Conservation (phyloP, 2,113 vertebrate species). For the Nettapus auritus region DNA sequence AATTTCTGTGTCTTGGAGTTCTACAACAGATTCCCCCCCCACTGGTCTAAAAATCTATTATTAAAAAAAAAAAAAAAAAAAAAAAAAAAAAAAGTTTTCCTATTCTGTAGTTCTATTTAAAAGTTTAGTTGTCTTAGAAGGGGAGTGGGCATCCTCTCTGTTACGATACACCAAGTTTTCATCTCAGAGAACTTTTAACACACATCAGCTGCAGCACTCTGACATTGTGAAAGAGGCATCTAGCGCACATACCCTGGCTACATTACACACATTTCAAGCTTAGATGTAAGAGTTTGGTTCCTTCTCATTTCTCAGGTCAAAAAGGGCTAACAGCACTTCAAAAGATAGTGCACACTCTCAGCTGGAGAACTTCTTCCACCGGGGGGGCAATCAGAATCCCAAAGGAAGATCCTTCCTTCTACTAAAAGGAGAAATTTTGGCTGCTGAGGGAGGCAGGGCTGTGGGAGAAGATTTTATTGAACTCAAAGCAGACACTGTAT, state of each 20-base stretch:
- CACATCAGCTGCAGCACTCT: neutral
- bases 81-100: neutral
- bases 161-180: neutral
- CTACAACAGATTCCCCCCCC: neutral
- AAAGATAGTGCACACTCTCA: neutral
- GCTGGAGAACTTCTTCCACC: neutral
- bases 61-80: too few species aligned
- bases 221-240: neutral
- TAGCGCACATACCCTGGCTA: neutral
- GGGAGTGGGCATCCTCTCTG: neutral
- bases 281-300: neutral
- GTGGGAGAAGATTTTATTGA: constrained; percentile 46
- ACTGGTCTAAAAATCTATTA: neutral
- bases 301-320: constrained; percentile 34
- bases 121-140: neutral
- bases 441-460: constrained; percentile 9
- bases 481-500: neutral
- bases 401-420: constrained; percentile 35
- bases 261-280: neutral
- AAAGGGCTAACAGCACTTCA: constrained; percentile 36
- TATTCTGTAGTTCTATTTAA: neutral
- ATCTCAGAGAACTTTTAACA: neutral
- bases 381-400: neutral
- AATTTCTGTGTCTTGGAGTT: neutral
- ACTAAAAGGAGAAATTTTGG: neutral